Evolutionary conservation across 2,113 vertebrate genomes (phyloP).

Genomic region (Vidua chalybeata): DNA sequence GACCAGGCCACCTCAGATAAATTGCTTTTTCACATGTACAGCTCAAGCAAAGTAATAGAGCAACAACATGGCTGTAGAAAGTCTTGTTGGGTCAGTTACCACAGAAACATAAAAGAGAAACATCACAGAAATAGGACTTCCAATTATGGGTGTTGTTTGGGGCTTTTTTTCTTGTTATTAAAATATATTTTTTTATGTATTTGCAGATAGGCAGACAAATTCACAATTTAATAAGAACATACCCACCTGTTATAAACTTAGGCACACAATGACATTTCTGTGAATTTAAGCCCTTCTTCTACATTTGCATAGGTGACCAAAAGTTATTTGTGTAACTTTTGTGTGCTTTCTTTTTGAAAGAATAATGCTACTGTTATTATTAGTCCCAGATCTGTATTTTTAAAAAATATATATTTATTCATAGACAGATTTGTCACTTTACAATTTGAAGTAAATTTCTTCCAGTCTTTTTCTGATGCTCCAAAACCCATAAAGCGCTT

Average conservation of each 20-base stretch:
- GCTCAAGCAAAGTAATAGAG: not conserved
- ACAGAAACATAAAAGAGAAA: not conserved
- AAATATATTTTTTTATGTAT: not conserved
- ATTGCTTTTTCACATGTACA: not conserved
- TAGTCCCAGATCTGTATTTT: not conserved
- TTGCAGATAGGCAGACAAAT: not conserved
- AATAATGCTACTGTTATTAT: not conserved
- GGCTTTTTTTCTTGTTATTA: not conserved
- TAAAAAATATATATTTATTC: not conserved
- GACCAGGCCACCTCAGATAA: not conserved
- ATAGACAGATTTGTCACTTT: not conserved
- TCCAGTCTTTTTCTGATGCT: not conserved
- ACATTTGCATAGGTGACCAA: not conserved
- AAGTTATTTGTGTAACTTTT: not conserved
- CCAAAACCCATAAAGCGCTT: not conserved
- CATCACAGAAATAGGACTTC: not conserved
- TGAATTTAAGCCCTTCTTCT: not conserved
- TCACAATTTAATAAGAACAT: not conserved
- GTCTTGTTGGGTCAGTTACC: not conserved
- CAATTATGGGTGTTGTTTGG: not conserved
- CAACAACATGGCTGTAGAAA: not conserved
- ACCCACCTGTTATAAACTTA: rapidly evolving
- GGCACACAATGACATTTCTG: not conserved
- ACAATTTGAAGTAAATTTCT: not conserved
- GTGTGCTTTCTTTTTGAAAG: not conserved